Conservation (phyloP, 1,140 invertebrate genomes). For the Belonocnema kinseyi region DNA sequence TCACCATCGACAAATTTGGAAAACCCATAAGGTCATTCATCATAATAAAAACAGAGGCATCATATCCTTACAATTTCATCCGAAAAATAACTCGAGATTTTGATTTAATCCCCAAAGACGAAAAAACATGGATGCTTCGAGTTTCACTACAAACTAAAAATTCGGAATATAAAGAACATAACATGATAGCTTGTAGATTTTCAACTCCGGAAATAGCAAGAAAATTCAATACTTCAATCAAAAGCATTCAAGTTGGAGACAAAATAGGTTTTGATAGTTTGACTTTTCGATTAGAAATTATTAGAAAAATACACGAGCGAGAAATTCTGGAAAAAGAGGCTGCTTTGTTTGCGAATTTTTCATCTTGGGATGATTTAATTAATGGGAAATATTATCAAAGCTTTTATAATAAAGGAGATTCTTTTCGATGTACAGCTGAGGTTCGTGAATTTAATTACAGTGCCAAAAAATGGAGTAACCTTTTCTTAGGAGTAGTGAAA, state of each 20-base stretch:
- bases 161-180: background rate
- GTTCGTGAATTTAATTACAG: background rate
- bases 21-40: background rate
- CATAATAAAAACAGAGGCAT: background rate
- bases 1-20: background rate
- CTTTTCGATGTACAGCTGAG: background rate
- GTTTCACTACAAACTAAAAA: background rate
- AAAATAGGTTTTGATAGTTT: background rate
- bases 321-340: background rate
- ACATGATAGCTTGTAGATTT: slow-evolving; percentile 5
- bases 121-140: background rate
- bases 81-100: slow-evolving; percentile 13
- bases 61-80: background rate
- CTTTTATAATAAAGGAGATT: background rate
- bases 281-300: background rate
- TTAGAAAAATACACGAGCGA: background rate
- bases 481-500: background rate
- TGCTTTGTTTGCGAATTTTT: background rate
- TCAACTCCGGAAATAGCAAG: background rate
- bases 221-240: background rate
- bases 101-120: background rate
- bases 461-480: background rate
- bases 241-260: background rate
- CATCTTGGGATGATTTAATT: background rate
- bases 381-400: slow-evolving; percentile 8